Evolutionary conservation across 2,888 invertebrate species (phyloP).

Genomic region (Panzeria rudis): DNA sequence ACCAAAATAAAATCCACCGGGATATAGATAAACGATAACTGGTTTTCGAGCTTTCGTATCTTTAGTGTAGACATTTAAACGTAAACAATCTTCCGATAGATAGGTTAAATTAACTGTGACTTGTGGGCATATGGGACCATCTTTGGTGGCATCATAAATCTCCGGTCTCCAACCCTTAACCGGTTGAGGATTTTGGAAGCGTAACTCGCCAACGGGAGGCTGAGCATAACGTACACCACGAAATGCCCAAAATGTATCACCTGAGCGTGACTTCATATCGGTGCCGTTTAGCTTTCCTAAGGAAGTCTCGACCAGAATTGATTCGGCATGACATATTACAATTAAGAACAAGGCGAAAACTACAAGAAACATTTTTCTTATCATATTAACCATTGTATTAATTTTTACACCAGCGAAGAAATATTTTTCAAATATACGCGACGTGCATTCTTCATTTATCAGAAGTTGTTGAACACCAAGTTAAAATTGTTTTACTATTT

Average conservation of each 20-base stretch:
- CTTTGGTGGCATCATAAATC: slow-evolving; percentile 85
- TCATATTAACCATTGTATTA: slow-evolving; percentile 13
- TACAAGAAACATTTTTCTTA: slow-evolving; percentile 1
- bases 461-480: background rate
- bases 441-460: slow-evolving; percentile 11
- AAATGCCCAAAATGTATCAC: slow-evolving; percentile 78
- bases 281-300: slow-evolving; percentile 79
- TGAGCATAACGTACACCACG: slow-evolving; percentile 81
- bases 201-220: slow-evolving; percentile 79
- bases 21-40: slow-evolving; percentile 88
- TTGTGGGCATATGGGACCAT: slow-evolving; percentile 86
- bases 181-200: slow-evolving; percentile 83
- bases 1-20: slow-evolving; percentile 86
- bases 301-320: slow-evolving; percentile 77
- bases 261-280: slow-evolving; percentile 76
- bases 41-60: slow-evolving; percentile 81
- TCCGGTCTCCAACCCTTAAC: slow-evolving; percentile 83
- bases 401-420: slow-evolving; percentile 1
- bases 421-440: background rate
- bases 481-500: slow-evolving; percentile 40
- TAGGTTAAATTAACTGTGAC: slow-evolving; percentile 77
- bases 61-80: slow-evolving; percentile 85
- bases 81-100: slow-evolving; percentile 85
- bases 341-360: slow-evolving; percentile 26
- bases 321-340: slow-evolving; percentile 20